These are phyloP conservation scores for Crocidura indochinensis DNA, from an alignment of 2,797 vertebrate genomes.

Conservation along the genomic window DNA sequence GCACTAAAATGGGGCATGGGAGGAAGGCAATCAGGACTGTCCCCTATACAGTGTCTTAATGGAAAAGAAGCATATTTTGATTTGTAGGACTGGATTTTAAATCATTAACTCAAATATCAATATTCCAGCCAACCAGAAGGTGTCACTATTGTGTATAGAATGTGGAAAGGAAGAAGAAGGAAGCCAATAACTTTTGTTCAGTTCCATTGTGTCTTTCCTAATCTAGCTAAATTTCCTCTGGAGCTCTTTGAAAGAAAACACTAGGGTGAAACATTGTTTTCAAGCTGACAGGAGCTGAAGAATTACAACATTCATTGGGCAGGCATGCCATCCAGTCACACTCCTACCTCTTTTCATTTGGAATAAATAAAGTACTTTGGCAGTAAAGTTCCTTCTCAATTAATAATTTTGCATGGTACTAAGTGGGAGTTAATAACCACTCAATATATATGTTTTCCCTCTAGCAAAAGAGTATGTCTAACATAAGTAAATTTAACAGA, in stretches of 20 bases:
- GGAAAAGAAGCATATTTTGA: background rate
- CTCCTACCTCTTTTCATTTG: conserved; percentile 74
- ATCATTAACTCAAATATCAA: background rate
- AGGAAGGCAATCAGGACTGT: background rate
- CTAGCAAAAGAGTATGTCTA: conserved; percentile 48
- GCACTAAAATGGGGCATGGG: background rate
- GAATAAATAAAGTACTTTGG: conserved; percentile 70
- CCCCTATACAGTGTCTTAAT: background rate
- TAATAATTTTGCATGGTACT: conserved; percentile 66
- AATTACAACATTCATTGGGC: conserved; percentile 68
- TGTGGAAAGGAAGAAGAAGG: background rate
- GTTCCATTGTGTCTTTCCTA: conserved; percentile 71
- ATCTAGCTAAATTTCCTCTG: conserved; percentile 78
- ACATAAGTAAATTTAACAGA: conserved; percentile 75
- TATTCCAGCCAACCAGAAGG: conserved; percentile 85
- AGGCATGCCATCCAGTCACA: conserved; percentile 56
- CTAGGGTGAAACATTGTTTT: conserved; percentile 78
- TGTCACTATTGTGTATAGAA: conserved; percentile 88
- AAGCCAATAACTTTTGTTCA: conserved; percentile 24
- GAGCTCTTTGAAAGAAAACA: conserved; percentile 80
- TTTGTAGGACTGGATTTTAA: background rate
- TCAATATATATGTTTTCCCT: conserved; percentile 67
- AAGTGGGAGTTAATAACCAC: conserved; percentile 77
- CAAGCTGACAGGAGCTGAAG: conserved; percentile 79
- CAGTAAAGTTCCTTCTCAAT: conserved; percentile 71